Base-by-base conservation (phyloP, 2,888 invertebrate genomes). In the Gasteruption jaculator region DNA sequence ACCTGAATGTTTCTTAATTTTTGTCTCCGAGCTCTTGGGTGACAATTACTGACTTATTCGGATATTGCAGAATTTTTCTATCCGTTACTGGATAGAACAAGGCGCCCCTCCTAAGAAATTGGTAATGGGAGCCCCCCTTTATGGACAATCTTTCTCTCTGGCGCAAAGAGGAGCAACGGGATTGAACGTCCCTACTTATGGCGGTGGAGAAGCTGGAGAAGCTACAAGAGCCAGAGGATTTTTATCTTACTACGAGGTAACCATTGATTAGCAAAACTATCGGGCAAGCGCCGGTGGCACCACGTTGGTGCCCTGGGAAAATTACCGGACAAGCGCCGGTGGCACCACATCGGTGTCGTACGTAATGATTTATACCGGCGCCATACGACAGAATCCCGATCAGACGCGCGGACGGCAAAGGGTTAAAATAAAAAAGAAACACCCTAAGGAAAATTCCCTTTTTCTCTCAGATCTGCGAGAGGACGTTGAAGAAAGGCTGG, bases 161-260 rank as follows among this genome's bases (percentile, higher is more conserved):
- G 82, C 83, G 12, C 84, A 88, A 50, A 58, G 62, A 25, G 72
- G 73, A 20, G 73, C 71, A 21, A 74, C 75, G 6, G 85, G 82
- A 2, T 71, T 91, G 3, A 89, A 91, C 58, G 82, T 83, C 0
- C 80, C 84, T 0, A 83, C 90, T 1, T 87, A 87, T 56, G 91
- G 91, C 0, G 89, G 90, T 1, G 91, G 91, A 0, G 89, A 91
- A 65, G 91, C 90, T 1, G 92, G 92, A 0, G 90, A 89, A 56
- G 87, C 83, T 38, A 91, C 91, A 0, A 77, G 90, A 60, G 90
- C 91, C 3, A 77, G 90, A 65, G 92, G 93, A 15, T 92, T 92
- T 68, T 73, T 91, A 15, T 75, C 92, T 0, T 93, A 91, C 69
- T 92, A 91, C 63, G 92, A 93, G 76, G 86, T 86, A 20, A 26